A percentile compares a stretch with the other conserved stretches of the same genome.
phyloP scores from a whole-genome alignment of 2,888 invertebrate genomes.

The Tortricodes alternella region DNA sequence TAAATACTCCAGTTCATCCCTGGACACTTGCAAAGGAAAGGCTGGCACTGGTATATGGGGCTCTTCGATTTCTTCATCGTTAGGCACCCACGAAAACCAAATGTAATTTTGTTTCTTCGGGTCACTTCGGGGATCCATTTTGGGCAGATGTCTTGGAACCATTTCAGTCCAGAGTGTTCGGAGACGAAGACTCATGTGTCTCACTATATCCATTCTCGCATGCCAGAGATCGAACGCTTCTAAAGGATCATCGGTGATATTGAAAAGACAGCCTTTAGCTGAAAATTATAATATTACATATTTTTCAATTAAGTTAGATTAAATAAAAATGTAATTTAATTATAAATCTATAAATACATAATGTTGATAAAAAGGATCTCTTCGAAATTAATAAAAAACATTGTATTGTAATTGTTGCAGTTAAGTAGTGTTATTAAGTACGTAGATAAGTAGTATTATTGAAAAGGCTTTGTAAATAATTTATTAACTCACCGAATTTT shows the following conservation, averaged over 20 bases:
- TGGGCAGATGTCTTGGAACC: constrained; percentile 41
- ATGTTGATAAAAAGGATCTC: too few species aligned
- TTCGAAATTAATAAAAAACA: too few species aligned
- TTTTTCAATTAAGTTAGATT: too few species aligned
- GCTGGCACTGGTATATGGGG: constrained; percentile 33
- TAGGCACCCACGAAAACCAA: constrained; percentile 51
- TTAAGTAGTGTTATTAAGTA: neutral
- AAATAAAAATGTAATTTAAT: too few species aligned
- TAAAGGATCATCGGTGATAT: constrained; percentile 50
- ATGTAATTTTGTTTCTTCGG: constrained; percentile 46
- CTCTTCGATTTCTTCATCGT: constrained; percentile 42
- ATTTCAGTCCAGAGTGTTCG: constrained; percentile 48
- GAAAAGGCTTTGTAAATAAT: neutral
- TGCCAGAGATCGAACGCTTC: constrained; percentile 54
- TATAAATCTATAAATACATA: too few species aligned
- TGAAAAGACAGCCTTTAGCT: constrained; percentile 57
- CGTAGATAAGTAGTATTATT: neutral
- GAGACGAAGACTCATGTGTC: constrained; percentile 45
- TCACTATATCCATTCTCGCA: constrained; percentile 43
- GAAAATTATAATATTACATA: constrained; percentile 35
- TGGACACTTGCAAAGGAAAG: constrained; percentile 51
- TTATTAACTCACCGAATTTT: constrained; percentile 42
- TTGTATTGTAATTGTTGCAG: too few species aligned
- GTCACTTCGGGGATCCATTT: constrained; percentile 45
- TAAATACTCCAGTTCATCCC: constrained; percentile 48